These are phyloP conservation scores for Herminia tarsipennalis DNA, from an alignment of 2,888 invertebrate genomes.

Conservation along the genomic window DNA sequence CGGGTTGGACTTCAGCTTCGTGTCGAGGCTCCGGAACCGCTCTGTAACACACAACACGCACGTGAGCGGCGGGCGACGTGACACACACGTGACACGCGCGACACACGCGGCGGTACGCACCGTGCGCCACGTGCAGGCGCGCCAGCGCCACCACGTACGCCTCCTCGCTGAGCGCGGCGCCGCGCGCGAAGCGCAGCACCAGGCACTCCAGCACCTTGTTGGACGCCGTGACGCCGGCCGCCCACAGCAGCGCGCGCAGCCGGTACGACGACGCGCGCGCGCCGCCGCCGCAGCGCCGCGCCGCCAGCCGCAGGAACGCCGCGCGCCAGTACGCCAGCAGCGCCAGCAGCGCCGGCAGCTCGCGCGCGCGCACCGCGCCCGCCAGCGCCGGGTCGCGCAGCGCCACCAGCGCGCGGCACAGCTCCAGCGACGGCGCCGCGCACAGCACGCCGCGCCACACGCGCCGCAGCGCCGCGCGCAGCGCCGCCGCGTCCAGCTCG, in stretches of 20 bases:
- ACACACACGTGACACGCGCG: slow-evolving; percentile 10
- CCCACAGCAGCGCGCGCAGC: slow-evolving; percentile 88
- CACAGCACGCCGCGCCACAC: slow-evolving; percentile 72
- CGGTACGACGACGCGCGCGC: slow-evolving; percentile 70
- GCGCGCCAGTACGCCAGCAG: slow-evolving; percentile 76
- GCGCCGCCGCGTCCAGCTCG: slow-evolving; percentile 36
- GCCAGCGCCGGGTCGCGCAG: slow-evolving; percentile 88
- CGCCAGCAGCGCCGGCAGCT: slow-evolving; percentile 86
- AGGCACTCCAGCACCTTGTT: slow-evolving; percentile 90
- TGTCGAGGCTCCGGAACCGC: slow-evolving; percentile 88
- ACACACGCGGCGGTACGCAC: slow-evolving; percentile 37
- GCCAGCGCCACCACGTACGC: slow-evolving; percentile 87
- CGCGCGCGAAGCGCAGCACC: slow-evolving; percentile 88
- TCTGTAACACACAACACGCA: slow-evolving; percentile 80
- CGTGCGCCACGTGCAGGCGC: slow-evolving; percentile 68
- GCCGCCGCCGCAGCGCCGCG: slow-evolving; percentile 64
- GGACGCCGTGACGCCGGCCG: slow-evolving; percentile 87
- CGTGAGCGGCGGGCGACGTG: slow-evolving; percentile 14
- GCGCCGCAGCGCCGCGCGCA: slow-evolving; percentile 41
- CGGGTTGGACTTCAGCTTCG: slow-evolving; percentile 90
- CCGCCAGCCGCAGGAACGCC: slow-evolving; percentile 28
- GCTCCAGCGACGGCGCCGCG: slow-evolving; percentile 81
- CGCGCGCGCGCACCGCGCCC: slow-evolving; percentile 86
- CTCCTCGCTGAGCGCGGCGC: slow-evolving; percentile 84
- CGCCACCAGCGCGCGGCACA: slow-evolving; percentile 89